Conservation (phyloP, 2,797 vertebrate genomes). For the Perodicticus potto region DNA sequence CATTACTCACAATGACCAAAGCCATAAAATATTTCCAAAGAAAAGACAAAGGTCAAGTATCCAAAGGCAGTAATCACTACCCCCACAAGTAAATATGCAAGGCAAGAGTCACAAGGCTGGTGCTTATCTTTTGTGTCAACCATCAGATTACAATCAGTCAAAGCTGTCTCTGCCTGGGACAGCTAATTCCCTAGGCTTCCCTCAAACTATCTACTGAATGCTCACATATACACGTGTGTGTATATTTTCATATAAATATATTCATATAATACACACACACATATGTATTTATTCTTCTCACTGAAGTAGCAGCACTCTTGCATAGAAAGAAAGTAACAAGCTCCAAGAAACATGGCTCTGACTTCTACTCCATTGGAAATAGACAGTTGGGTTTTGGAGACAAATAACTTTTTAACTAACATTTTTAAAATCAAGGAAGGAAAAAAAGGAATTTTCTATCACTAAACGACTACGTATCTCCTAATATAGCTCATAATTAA, state of each 20-base stretch:
- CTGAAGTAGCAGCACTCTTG: not conserved
- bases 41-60: conserved; percentile 75
- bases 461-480: conserved; percentile 1
- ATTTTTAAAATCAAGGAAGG: not conserved
- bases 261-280: not conserved
- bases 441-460: not conserved
- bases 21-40: conserved; percentile 71
- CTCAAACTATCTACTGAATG: conserved; percentile 34
- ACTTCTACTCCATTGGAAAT: not conserved
- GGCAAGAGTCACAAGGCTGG: conserved; percentile 69
- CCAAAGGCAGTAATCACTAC: conserved; percentile 65
- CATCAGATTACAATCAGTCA: conserved; percentile 29
- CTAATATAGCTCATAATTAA: conserved; percentile 36
- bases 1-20: conserved; percentile 71
- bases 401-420: conserved; percentile 20
- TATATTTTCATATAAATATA: no score
- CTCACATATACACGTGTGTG: not conserved
- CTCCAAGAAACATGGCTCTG: conserved; percentile 18
- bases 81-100: conserved; percentile 77
- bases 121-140: conserved; percentile 59
- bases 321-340: conserved; percentile 29
- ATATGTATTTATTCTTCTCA: not conserved
- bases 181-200: not conserved
- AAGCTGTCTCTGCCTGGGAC: not conserved
- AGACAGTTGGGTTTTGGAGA: not conserved